These are phyloP conservation scores for Chaetorhynchus papuensis DNA, from an alignment of 2,113 vertebrate species.

Conservation along the genomic window DNA sequence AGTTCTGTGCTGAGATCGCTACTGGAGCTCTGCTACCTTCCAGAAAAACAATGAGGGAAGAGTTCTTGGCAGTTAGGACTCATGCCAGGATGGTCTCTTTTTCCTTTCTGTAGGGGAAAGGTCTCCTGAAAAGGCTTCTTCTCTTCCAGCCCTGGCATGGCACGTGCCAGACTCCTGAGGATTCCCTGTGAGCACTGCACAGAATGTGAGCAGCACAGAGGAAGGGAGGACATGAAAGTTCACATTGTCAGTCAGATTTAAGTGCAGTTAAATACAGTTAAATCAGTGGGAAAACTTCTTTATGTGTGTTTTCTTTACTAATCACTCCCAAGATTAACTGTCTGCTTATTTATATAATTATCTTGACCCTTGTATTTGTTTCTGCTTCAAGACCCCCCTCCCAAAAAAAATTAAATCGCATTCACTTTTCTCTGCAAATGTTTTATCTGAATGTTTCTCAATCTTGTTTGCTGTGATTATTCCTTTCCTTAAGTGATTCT, in stretches of 20 bases:
- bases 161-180: accelerated
- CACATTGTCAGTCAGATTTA: not conserved
- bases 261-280: not conserved
- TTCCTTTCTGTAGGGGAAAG: not conserved
- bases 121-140: not conserved
- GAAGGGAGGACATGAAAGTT: not conserved
- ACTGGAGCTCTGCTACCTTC: not conserved
- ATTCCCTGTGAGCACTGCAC: accelerated
- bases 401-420: not conserved
- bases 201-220: accelerated
- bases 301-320: not conserved
- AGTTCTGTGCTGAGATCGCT: not conserved
- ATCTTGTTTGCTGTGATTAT: not conserved
- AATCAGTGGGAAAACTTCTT: not conserved
- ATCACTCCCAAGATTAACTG: not conserved
- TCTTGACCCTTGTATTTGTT: not conserved
- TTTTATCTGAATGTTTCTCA: not conserved
- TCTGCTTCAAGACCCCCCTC: not conserved
- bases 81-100: not conserved
- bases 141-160: not conserved
- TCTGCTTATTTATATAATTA: not conserved
- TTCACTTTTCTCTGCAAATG: not conserved
- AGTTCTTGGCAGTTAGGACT: not conserved
- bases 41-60: not conserved
- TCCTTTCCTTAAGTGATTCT: not conserved